These are phyloP conservation scores for Trissoscelio sp. DNA, from an alignment of 2,888 invertebrate genomes.

Conservation along the genomic window DNA sequence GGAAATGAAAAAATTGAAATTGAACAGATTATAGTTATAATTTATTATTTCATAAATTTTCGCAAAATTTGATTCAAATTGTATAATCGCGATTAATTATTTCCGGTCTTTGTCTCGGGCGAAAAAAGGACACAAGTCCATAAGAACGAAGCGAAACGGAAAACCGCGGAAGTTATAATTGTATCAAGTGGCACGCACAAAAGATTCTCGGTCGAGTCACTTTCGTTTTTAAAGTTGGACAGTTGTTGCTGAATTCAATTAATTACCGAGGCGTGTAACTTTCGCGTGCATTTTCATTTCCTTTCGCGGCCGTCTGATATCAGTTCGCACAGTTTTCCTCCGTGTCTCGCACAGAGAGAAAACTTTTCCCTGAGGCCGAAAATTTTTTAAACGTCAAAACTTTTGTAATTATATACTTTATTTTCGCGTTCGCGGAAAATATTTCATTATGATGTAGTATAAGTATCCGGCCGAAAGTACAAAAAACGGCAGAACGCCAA, in stretches of 20 bases:
- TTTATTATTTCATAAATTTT: neutral
- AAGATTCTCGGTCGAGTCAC: slow-evolving; percentile 63
- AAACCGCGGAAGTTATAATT: slow-evolving; percentile 53
- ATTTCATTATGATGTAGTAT: slow-evolving; percentile 46
- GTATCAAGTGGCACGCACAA: slow-evolving; percentile 58
- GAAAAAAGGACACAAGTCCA: neutral
- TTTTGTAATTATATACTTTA: slow-evolving; percentile 62
- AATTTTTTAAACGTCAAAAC: slow-evolving; percentile 61
- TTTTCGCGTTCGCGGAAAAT: slow-evolving; percentile 52
- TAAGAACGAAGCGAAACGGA: slow-evolving; percentile 4
- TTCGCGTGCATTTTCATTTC: slow-evolving; percentile 56
- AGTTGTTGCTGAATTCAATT: slow-evolving; percentile 64
- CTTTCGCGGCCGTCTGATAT: slow-evolving; percentile 48
- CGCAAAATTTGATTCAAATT: neutral
- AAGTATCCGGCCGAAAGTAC: slow-evolving; percentile 21
- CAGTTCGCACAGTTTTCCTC: slow-evolving; percentile 31
- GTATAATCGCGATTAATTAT: slow-evolving; percentile 17
- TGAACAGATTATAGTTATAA: no score
- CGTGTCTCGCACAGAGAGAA: slow-evolving; percentile 12
- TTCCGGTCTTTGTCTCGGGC: slow-evolving; percentile 1
- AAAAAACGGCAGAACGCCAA: slow-evolving; percentile 24
- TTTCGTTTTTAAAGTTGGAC: slow-evolving; percentile 64
- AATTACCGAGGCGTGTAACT: slow-evolving; percentile 58
- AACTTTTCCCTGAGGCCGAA: slow-evolving; percentile 37
- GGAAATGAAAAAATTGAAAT: no score